phyloP scores from a whole-genome alignment of 1,140 invertebrate genomes.

The Papilio xuthus region DNA sequence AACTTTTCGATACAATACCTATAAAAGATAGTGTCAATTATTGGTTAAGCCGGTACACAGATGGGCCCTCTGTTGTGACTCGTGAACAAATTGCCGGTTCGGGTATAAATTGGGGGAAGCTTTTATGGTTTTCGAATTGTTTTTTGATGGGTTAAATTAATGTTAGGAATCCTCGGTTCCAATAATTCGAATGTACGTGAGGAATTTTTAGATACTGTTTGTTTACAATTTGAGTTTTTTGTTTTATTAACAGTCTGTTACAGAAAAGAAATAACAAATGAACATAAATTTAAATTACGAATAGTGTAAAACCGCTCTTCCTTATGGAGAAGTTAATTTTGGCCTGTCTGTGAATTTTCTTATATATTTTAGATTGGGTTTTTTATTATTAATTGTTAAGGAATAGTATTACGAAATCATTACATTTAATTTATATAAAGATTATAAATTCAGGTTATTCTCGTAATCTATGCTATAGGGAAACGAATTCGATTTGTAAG shows the following conservation, averaged over 20 bases:
- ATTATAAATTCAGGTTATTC: not conserved
- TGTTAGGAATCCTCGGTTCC: not conserved
- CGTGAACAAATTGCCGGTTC: constrained; percentile 52
- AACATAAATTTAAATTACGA: not conserved
- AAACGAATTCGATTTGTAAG: constrained; percentile 14
- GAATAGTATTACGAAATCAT: no score
- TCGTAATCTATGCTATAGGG: not conserved
- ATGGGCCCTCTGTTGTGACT: constrained; percentile 52
- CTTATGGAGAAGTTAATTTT: not conserved
- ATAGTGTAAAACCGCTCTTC: no score
- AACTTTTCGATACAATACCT: constrained; percentile 57
- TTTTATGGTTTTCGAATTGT: constrained; percentile 59
- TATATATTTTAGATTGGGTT: not conserved
- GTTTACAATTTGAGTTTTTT: not conserved
- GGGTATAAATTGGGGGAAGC: constrained; percentile 50
- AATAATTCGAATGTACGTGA: constrained; percentile 1
- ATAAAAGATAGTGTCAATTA: constrained; percentile 71
- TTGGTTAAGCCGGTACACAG: constrained; percentile 44
- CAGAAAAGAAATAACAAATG: not conserved
- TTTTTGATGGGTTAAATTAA: constrained; percentile 33
- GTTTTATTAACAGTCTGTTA: not conserved
- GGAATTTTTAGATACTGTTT: constrained; percentile 2
- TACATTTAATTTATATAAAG: not conserved
- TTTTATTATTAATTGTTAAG: no score
- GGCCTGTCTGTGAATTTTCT: not conserved